Conservation (phyloP, 2,797 vertebrate genomes). For the Amazona finschi region DNA sequence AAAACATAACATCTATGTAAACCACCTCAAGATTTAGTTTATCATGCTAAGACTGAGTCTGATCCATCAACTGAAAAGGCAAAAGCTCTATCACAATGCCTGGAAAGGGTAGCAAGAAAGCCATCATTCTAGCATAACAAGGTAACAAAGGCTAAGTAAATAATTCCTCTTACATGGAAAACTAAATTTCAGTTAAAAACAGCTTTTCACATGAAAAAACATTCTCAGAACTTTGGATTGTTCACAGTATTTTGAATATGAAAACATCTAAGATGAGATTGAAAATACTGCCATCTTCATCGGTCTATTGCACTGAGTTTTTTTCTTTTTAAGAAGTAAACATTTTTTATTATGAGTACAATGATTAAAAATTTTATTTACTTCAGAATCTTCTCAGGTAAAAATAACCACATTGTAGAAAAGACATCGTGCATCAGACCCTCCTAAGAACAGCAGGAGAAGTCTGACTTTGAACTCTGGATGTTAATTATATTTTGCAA, state of each 20-base stretch:
- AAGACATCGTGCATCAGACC: not conserved
- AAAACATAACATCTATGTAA: not conserved
- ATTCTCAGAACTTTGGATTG: not conserved
- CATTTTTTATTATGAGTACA: not conserved
- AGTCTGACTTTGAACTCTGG: not conserved
- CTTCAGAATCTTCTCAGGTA: not conserved
- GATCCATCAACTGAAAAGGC: not conserved
- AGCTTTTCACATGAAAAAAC: not conserved
- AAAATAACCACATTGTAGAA: not conserved
- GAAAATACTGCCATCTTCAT: not conserved
- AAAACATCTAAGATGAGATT: not conserved
- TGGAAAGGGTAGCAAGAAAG: not conserved
- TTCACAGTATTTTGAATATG: not conserved
- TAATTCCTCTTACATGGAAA: not conserved
- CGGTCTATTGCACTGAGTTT: not conserved
- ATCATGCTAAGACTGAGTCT: not conserved
- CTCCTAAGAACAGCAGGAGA: not conserved
- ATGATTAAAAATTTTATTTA: not conserved
- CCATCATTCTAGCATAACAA: fast-evolving
- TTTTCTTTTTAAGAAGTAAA: not conserved
- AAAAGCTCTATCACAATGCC: not conserved
- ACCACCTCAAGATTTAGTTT: not conserved
- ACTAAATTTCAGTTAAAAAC: not conserved
- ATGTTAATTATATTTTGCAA: not conserved
- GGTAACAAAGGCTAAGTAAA: not conserved